phyloP scores from a whole-genome alignment of 2,888 invertebrate species.

The Neocrepidodera transversa region DNA sequence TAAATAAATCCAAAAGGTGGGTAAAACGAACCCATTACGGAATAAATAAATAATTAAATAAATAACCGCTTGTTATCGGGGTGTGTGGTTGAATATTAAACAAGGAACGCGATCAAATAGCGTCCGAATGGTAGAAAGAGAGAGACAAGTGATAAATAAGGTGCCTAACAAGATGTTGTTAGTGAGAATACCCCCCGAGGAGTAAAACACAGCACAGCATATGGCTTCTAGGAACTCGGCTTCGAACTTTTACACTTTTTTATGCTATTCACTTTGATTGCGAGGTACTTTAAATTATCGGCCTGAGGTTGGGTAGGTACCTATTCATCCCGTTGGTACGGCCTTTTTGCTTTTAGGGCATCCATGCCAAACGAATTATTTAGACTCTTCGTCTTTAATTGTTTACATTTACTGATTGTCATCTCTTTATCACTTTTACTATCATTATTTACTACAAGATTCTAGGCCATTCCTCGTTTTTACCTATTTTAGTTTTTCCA shows the following conservation, averaged over 20 bases:
- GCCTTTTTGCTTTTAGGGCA: neutral
- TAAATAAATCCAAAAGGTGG: conserved; percentile 61
- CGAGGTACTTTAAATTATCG: conserved; percentile 47
- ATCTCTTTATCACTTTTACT: neutral
- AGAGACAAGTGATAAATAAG: conserved; percentile 59
- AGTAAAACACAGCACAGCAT: conserved; percentile 56
- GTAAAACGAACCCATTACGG: conserved; percentile 62
- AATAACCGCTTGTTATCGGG: conserved; percentile 62
- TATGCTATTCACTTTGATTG: conserved; percentile 47
- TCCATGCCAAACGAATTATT: neutral
- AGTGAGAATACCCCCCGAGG: conserved; percentile 61
- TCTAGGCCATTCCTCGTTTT: too few relatives aligned
- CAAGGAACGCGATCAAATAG: conserved; percentile 31
- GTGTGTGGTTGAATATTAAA: conserved; percentile 54
- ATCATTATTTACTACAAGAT: too few relatives aligned
- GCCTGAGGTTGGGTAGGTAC: conserved; percentile 17
- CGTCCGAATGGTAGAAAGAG: conserved; percentile 39
- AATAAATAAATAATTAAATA: conserved; percentile 64
- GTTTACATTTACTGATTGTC: neutral
- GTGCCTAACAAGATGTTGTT: conserved; percentile 61
- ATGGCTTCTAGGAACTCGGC: conserved; percentile 37
- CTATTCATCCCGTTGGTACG: neutral
- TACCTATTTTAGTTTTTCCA: too few relatives aligned
- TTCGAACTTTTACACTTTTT: conserved; percentile 44
- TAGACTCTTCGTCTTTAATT: neutral